Evolutionary conservation across 1,140 invertebrate species (phyloP), one percentile per base, ranked within the genome.

Genomic region (Drosophila nasuta): DNA sequence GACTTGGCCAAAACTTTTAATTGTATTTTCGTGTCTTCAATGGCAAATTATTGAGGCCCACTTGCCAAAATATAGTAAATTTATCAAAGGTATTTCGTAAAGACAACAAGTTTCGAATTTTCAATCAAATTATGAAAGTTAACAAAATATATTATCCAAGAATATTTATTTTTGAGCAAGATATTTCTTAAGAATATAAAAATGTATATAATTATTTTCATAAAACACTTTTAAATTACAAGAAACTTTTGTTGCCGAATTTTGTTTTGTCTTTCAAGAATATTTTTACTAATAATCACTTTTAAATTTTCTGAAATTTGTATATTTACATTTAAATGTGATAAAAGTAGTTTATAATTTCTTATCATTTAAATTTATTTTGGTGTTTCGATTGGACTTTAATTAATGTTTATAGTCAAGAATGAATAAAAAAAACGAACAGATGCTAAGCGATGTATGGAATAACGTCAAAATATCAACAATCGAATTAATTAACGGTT

Each of bases 401-500:
- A 52, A 52, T 33, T 30, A 35, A 35, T 70, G 73, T 64, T 64
- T 75, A 8, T 33, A 20, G 5, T 5, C 10, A 60, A 13, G 35
- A 71, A 45, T 2, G 11, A 8, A 51, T 10, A 45, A 71, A 45
- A 63, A 13, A 7, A 25, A 0, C 8, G 2, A 33, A 43, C 43
- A 48, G 10, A 28, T 15, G n/a, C 7, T 4, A 25, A 25, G 20
- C 20, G 20, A 25, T 25, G 20, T 6, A 51, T 13, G 48, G 35
- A 30, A 58, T 20, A 52, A 28, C 63, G 49, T 54, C 49, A 28
- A 54, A 54, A 54, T 8, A 49, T 49, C 66, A 79, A 78, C 68
- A 81, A 81, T 76, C 71, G 54, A 87, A 85, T 87, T 77, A 81
- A 85, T 88, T 88, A 88, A 88, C 85, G 74, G 74, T n/a, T 59